Base-by-base conservation (phyloP, 92 coral and sea anemone species). In the Porites rus region DNA sequence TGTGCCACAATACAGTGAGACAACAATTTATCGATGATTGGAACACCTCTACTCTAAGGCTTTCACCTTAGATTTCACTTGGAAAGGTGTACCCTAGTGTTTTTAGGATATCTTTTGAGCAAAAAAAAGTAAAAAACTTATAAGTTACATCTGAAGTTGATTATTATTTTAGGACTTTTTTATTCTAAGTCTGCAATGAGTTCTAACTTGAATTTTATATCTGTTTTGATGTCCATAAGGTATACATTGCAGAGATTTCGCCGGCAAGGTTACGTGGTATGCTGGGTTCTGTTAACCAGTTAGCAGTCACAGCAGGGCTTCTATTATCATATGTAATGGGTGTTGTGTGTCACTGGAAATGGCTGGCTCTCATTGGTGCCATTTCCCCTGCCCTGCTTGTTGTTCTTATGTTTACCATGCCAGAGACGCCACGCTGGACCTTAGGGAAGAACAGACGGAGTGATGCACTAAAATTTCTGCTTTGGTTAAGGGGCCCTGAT, bases 341-440 rank as follows among this genome's bases (percentile, higher is more conserved):
- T 8, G 88, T 74, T 7, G 12, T 89, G 16, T 65, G 87, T 13
- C 53, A 76, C 17, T 96, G 99, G 99, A 76, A 88, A 17, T 96
- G 98, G 99, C 88, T 96, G 51, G 99, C 99, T 43, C 38, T 94
- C 1, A 70, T 92, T 54, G 98, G 98, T 22, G 98, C 95, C 10
- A 53, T 94, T 70, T 90, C 93, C 0, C 91, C 99, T 11, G 90
- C 96, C 8, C 18, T 94, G 70, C 85, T 96, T 17, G 81, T 78
- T 10, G 17, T 93, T 10, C 73, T 93, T n/a, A 96, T 96, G 99
- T 83, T 69, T 52, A 43, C 87, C 60, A 87, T 96, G 90, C 99
- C 99, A 72, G 99, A 96, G 75, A 94, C 99, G 50, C 99, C 99
- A 5, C 94, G 95, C 6, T 96, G 99, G 99, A 86, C 82, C 8